Conservation (phyloP, 92 coral and sea anemone species). For the Anthopleura xanthogrammica region DNA sequence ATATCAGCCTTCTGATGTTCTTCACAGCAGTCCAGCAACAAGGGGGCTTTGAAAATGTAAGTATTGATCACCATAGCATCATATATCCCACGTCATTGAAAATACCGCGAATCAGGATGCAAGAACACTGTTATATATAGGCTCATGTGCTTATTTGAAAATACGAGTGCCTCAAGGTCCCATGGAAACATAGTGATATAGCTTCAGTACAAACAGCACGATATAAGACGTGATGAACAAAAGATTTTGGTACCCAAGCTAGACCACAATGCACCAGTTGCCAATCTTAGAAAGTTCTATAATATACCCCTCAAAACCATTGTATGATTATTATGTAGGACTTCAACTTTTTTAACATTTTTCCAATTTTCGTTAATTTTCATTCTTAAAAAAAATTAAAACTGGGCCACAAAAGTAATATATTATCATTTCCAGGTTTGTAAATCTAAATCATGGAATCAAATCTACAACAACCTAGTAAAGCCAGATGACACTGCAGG, state of each 20-base stretch:
- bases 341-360: no score
- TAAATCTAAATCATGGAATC: slow-evolving; percentile 59
- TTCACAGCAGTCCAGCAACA: slow-evolving; percentile 64
- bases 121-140: no score
- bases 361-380: not conserved
- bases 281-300: no score
- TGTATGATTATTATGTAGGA: not conserved
- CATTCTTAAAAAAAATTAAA: not conserved
- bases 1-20: slow-evolving; percentile 53
- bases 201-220: no score
- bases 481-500: slow-evolving; percentile 28
- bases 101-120: no score
- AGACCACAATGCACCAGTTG: no score
- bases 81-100: no score
- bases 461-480: slow-evolving; percentile 55
- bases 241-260: no score
- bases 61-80: not conserved
- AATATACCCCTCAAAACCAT: not conserved
- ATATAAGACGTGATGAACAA: no score
- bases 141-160: no score
- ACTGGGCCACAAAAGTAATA: not conserved
- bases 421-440: slow-evolving; percentile 43
- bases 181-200: no score
- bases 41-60: slow-evolving; percentile 82
- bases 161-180: no score